phyloP scores from a whole-genome alignment of 2,797 vertebrate species.

The Kryptolebias ocellatus region DNA sequence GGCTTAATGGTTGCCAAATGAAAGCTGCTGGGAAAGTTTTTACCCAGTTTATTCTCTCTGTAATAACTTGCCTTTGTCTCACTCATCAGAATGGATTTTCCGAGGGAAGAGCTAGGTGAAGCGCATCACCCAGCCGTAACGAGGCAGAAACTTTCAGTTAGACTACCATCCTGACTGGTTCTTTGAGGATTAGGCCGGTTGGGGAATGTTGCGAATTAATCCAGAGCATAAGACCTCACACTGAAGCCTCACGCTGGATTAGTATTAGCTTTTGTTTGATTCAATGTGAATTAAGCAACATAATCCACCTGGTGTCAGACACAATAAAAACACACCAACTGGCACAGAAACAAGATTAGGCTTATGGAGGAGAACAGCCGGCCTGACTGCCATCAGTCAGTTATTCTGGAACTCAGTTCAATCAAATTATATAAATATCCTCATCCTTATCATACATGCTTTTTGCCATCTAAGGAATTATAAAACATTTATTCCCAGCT shows the following conservation, averaged over 20 bases:
- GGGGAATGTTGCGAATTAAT: slow-evolving; percentile 78
- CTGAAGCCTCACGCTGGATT: slow-evolving; percentile 73
- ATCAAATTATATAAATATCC: slow-evolving; percentile 57
- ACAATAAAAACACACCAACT: slow-evolving; percentile 75
- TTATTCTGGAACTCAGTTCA: slow-evolving; percentile 50
- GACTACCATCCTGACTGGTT: slow-evolving; percentile 72
- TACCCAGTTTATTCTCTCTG: slow-evolving; percentile 70
- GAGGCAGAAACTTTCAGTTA: slow-evolving; percentile 76
- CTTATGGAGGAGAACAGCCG: slow-evolving; percentile 45
- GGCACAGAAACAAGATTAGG: slow-evolving; percentile 71
- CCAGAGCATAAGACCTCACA: slow-evolving; percentile 78
- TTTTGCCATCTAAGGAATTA: slow-evolving; percentile 37
- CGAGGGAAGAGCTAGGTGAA: slow-evolving; percentile 64
- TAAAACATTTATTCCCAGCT: slow-evolving; percentile 20
- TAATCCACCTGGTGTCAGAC: slow-evolving; percentile 82
- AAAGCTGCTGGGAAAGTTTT: slow-evolving; percentile 74
- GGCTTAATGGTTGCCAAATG: slow-evolving; percentile 73
- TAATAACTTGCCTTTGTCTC: slow-evolving; percentile 71
- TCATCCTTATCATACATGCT: slow-evolving; percentile 32
- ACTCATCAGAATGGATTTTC: slow-evolving; percentile 71
- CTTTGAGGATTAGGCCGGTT: slow-evolving; percentile 79
- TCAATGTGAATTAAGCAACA: slow-evolving; percentile 73
- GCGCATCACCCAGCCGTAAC: slow-evolving; percentile 72
- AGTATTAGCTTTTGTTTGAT: slow-evolving; percentile 79
- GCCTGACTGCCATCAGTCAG: slow-evolving; percentile 53